Evolutionary conservation across 2,797 vertebrate genomes (phyloP).

Genomic region (Amazonetta brasiliensis): DNA sequence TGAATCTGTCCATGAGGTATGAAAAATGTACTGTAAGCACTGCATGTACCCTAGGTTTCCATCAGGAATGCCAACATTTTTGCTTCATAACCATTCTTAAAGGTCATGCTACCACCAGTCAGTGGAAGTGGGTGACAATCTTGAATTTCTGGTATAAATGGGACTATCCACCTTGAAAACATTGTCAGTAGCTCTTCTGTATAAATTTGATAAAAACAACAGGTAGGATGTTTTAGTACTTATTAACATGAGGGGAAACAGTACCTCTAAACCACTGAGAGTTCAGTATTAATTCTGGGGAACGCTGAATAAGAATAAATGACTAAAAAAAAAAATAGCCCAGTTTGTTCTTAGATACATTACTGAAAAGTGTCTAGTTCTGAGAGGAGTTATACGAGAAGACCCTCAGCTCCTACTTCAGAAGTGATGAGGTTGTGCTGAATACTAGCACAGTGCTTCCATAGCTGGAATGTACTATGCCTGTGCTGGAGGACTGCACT

Average conservation of each 20-base stretch:
- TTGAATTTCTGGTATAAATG: neutral
- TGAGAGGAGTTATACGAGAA: neutral
- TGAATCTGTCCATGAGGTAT: neutral
- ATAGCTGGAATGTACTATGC: slow-evolving; percentile 51
- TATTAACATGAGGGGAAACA: neutral
- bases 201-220: neutral
- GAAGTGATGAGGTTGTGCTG: neutral
- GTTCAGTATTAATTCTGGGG: neutral
- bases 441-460: neutral
- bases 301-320: neutral
- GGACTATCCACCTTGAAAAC: neutral
- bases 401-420: neutral
- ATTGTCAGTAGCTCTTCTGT: neutral
- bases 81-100: neutral
- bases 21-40: neutral
- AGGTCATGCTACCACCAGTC: neutral
- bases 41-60: neutral
- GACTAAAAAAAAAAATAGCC: neutral
- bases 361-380: neutral
- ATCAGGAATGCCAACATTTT: neutral
- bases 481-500: slow-evolving; percentile 67
- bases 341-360: neutral
- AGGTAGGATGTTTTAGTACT: neutral
- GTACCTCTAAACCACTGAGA: neutral
- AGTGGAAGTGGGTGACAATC: neutral